phyloP scores from a whole-genome alignment of 1,140 invertebrate species.

The Parapsyche elsis region DNA sequence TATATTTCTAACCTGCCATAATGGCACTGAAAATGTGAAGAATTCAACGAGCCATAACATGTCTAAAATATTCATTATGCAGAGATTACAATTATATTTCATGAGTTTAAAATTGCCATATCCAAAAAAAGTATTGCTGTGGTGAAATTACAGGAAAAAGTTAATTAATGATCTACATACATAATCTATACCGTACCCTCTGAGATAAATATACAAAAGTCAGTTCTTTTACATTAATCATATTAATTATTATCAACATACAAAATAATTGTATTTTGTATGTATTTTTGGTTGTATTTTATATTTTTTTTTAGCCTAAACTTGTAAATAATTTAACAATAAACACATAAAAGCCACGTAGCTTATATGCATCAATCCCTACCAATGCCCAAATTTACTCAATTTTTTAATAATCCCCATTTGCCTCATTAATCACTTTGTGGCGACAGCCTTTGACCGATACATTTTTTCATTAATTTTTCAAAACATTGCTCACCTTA shows the following conservation, averaged over 20 bases:
- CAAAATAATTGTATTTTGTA: slow-evolving; percentile 38
- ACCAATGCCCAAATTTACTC: slow-evolving; percentile 55
- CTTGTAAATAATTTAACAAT: slow-evolving; percentile 57
- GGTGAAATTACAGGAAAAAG: slow-evolving; percentile 6
- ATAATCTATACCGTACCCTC: slow-evolving; percentile 61
- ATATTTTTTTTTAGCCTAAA: slow-evolving; percentile 62
- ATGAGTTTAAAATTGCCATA: slow-evolving; percentile 3
- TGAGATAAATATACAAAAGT: slow-evolving; percentile 69
- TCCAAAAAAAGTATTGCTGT: slow-evolving; percentile 20
- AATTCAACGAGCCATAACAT: slow-evolving; percentile 21
- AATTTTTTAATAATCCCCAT: slow-evolving; percentile 48
- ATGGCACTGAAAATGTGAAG: slow-evolving; percentile 39
- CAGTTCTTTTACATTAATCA: slow-evolving; percentile 69
- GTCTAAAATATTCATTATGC: neutral
- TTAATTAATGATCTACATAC: slow-evolving; percentile 6
- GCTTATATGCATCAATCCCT: slow-evolving; percentile 50
- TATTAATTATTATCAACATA: slow-evolving; percentile 52
- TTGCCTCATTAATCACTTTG: slow-evolving; percentile 51
- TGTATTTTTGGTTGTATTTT: slow-evolving; percentile 61
- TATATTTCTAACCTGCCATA: slow-evolving; percentile 22
- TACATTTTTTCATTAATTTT: slow-evolving; percentile 24
- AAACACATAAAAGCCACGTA: slow-evolving; percentile 46
- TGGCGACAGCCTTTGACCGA: slow-evolving; percentile 43
- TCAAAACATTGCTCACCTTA: slow-evolving; percentile 10
- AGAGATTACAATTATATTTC: neutral